phyloP scores from a whole-genome alignment of 2,888 invertebrate species.

The Dendrolimus houi region DNA sequence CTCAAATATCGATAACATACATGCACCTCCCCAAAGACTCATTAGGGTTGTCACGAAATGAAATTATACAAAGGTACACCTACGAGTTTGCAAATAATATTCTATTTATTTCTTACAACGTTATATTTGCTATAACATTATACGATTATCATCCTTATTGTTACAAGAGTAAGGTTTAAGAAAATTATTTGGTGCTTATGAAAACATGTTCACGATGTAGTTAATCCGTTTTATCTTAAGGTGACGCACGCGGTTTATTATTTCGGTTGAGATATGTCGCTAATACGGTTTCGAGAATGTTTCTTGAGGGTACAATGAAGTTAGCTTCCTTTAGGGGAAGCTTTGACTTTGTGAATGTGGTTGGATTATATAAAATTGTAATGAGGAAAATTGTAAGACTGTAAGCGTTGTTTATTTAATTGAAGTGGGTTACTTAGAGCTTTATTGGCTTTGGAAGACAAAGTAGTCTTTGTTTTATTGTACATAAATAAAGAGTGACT shows the following conservation, averaged over 20 bases:
- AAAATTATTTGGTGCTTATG: slow-evolving; percentile 14
- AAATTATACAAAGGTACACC: slow-evolving; percentile 66
- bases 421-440: background rate
- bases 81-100: slow-evolving; percentile 62
- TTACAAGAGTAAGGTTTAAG: slow-evolving; percentile 6
- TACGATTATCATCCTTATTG: slow-evolving; percentile 16
- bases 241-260: slow-evolving; percentile 67
- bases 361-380: background rate
- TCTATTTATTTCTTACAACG: slow-evolving; percentile 49
- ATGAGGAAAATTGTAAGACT: background rate
- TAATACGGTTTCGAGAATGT: slow-evolving; percentile 29
- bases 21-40: slow-evolving; percentile 37
- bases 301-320: slow-evolving; percentile 5
- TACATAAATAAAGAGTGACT: too few relatives aligned
- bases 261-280: slow-evolving; percentile 57
- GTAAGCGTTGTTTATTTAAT: background rate
- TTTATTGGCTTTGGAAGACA: too few relatives aligned
- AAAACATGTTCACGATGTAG: slow-evolving; percentile 50
- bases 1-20: slow-evolving; percentile 4
- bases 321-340: background rate
- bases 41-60: slow-evolving; percentile 62
- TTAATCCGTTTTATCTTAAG: slow-evolving; percentile 68
- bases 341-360: background rate
- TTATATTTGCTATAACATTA: slow-evolving; percentile 9
- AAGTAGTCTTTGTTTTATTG: too few relatives aligned